phyloP scores from a whole-genome alignment of 2,888 invertebrate genomes.

The Nephrotoma flavescens region DNA sequence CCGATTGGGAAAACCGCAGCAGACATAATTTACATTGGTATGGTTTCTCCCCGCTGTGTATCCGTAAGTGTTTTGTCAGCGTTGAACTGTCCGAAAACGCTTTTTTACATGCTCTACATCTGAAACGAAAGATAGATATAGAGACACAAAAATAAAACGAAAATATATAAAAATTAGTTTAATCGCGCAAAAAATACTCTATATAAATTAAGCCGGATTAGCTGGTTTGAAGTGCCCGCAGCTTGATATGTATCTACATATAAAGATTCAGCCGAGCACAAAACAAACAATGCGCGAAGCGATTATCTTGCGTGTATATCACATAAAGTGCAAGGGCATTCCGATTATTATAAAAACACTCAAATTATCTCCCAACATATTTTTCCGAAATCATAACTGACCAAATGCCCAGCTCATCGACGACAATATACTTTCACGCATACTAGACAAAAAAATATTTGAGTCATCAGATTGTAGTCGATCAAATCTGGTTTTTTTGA shows the following conservation, averaged over 20 bases:
- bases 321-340: neutral
- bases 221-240: neutral
- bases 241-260: neutral
- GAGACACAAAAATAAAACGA: neutral
- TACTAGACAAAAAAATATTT: neutral
- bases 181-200: neutral
- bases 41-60: constrained; percentile 77
- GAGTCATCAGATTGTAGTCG: neutral
- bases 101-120: constrained; percentile 91
- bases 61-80: constrained; percentile 89
- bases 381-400: neutral
- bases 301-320: neutral
- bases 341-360: neutral
- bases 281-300: neutral
- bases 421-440: neutral
- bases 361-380: neutral
- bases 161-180: neutral
- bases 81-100: constrained; percentile 98
- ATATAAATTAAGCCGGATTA: neutral
- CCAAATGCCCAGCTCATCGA: neutral
- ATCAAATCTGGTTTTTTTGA: neutral
- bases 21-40: constrained; percentile 96
- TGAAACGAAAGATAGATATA: constrained; percentile 18
- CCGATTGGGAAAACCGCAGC: constrained; percentile 93
- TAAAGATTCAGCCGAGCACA: neutral